These are phyloP conservation scores for Eurytoma californica DNA, from an alignment of 2,888 invertebrate species.

Conservation along the genomic window DNA sequence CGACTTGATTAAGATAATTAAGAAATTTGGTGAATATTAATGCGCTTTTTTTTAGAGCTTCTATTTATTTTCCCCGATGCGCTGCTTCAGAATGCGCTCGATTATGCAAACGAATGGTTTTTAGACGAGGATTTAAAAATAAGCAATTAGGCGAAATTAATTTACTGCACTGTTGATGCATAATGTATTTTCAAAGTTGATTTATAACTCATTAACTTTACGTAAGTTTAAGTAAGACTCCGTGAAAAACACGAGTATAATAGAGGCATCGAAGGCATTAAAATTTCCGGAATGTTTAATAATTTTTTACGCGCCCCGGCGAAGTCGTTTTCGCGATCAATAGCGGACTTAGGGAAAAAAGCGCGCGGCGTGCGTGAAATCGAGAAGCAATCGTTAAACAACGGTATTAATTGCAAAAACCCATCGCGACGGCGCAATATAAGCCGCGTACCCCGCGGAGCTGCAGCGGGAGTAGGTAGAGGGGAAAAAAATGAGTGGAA, in stretches of 20 bases:
- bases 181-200: too few species aligned
- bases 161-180: too few species aligned
- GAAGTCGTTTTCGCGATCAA: too few species aligned
- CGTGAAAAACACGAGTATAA: neutral
- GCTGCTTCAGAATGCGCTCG: neutral
- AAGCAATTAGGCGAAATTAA: too few species aligned
- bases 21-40: constrained; percentile 33
- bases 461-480: too few species aligned
- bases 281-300: too few species aligned
- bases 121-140: too few species aligned
- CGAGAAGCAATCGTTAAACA: constrained; percentile 48
- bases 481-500: constrained; percentile 19
- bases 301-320: too few species aligned
- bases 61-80: neutral
- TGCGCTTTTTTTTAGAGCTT: neutral
- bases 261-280: too few species aligned
- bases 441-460: too few species aligned
- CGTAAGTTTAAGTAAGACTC: neutral
- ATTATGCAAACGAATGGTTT: too few species aligned
- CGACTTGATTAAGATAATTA: constrained; percentile 13
- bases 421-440: constrained; percentile 34
- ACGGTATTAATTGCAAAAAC: constrained; percentile 52
- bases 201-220: too few species aligned
- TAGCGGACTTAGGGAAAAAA: neutral
- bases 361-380: constrained; percentile 29